Percentiles rank a stretch among this genome's conserved stretches.
phyloP scores from a whole-genome alignment of 2,888 invertebrate genomes.

The Yponomeuta plumbellus region DNA sequence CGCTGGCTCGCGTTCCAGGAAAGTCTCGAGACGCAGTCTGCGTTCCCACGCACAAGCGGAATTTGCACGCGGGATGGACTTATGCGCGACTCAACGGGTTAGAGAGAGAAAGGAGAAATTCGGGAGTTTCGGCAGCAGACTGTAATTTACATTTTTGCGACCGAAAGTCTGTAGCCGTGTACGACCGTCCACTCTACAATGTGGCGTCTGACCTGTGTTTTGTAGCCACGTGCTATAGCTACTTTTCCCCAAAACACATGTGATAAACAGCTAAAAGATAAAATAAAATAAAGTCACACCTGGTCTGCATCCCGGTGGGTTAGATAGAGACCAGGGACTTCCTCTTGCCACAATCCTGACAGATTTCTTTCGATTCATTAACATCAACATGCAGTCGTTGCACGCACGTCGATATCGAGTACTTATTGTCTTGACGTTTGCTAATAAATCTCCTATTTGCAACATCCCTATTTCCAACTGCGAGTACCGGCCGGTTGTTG shows the following conservation, averaged over 20 bases:
- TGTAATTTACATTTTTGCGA: constrained; percentile 49
- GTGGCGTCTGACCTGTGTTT: constrained; percentile 25
- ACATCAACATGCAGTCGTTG: too few species aligned
- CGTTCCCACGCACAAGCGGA: constrained; percentile 57
- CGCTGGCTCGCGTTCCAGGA: constrained; percentile 61
- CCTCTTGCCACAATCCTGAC: too few species aligned
- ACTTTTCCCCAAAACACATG: neutral
- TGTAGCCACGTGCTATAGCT: neutral
- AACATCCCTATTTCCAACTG: too few species aligned
- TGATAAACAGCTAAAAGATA: too few species aligned
- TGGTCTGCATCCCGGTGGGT: too few species aligned
- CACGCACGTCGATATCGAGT: too few species aligned
- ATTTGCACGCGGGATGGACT: constrained; percentile 17
- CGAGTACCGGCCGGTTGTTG: too few species aligned
- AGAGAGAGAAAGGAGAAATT: constrained; percentile 27
- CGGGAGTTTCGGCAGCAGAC: constrained; percentile 9
- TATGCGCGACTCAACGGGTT: constrained; percentile 27
- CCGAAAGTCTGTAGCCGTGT: constrained; percentile 34
- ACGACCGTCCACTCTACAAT: constrained; percentile 20
- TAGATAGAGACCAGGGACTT: too few species aligned
- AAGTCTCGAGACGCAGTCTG: constrained; percentile 45
- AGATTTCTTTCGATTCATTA: too few species aligned
- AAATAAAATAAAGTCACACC: too few species aligned
- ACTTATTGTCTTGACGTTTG: too few species aligned
- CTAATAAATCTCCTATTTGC: too few species aligned